Conservation (phyloP, 2,888 invertebrate species). For the Lottia scabra region DNA sequence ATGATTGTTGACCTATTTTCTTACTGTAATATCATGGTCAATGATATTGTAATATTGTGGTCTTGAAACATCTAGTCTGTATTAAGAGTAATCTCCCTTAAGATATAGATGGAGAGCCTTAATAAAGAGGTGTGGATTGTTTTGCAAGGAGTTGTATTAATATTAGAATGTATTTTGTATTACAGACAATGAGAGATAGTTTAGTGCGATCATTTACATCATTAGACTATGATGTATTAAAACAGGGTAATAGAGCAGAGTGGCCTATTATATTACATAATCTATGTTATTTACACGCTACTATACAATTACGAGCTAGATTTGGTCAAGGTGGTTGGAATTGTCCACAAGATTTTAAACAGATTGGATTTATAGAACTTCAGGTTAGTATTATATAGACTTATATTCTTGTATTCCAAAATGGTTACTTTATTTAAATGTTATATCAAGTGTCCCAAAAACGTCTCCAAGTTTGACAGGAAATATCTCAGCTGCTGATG, state of each 20-base stretch:
- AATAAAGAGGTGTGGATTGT: too few species aligned
- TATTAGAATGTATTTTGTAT: background rate
- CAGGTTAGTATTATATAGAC: slow-evolving; percentile 33
- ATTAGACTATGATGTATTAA: slow-evolving; percentile 65
- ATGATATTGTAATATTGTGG: too few species aligned
- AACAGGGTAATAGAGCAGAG: slow-evolving; percentile 58
- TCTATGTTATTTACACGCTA: slow-evolving; percentile 67
- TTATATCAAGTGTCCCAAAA: too few species aligned
- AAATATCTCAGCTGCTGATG: too few species aligned
- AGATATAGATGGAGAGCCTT: too few species aligned
- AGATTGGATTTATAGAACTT: slow-evolving; percentile 59
- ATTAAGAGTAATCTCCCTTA: too few species aligned
- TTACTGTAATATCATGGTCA: too few species aligned
- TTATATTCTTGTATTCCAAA: too few species aligned
- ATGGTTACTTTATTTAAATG: too few species aligned
- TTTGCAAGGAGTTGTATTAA: background rate
- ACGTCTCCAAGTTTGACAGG: too few species aligned
- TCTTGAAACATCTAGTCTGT: too few species aligned
- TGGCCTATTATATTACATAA: slow-evolving; percentile 69
- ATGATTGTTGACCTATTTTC: too few species aligned
- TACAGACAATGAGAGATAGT: slow-evolving; percentile 65
- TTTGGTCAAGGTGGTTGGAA: slow-evolving; percentile 67
- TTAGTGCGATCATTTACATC: slow-evolving; percentile 59
- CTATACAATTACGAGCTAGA: slow-evolving; percentile 62
- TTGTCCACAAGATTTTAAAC: slow-evolving; percentile 54